phyloP scores from a whole-genome alignment of 2,888 invertebrate genomes.

The Ferrisia virgata region DNA sequence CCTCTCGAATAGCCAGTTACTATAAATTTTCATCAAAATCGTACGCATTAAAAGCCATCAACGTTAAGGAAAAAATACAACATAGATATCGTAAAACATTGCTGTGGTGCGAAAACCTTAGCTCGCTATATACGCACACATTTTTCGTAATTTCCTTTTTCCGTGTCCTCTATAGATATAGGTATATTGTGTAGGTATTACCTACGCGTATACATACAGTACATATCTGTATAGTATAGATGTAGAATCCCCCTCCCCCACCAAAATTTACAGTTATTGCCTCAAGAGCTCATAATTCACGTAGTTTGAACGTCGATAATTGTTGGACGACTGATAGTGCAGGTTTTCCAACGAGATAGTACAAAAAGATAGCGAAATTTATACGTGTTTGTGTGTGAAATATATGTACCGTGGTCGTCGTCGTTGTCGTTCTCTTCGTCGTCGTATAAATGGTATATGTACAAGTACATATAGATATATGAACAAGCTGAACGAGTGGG shows the following conservation, averaged over 20 bases:
- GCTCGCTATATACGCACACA: neutral
- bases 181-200: neutral
- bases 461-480: neutral
- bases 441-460: neutral
- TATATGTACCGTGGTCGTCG: neutral
- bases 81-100: neutral
- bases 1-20: neutral
- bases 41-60: neutral
- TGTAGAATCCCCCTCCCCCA: neutral
- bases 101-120: neutral
- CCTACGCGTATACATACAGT: neutral
- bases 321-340: constrained; percentile 19
- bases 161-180: neutral
- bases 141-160: constrained; percentile 21
- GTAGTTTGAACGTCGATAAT: constrained; percentile 16
- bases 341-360: constrained; percentile 8
- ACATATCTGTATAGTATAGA: neutral
- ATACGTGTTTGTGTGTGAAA: constrained; percentile 5
- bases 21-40: neutral
- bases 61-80: constrained; percentile 9
- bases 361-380: constrained; percentile 11
- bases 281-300: constrained; percentile 12
- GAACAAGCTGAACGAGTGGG: too few species aligned
- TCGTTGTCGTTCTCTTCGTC: too few species aligned
- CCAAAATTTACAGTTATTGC: constrained; percentile 28